Evolutionary conservation across 2,888 invertebrate genomes (phyloP).

Genomic region (Dynastes tityus): DNA sequence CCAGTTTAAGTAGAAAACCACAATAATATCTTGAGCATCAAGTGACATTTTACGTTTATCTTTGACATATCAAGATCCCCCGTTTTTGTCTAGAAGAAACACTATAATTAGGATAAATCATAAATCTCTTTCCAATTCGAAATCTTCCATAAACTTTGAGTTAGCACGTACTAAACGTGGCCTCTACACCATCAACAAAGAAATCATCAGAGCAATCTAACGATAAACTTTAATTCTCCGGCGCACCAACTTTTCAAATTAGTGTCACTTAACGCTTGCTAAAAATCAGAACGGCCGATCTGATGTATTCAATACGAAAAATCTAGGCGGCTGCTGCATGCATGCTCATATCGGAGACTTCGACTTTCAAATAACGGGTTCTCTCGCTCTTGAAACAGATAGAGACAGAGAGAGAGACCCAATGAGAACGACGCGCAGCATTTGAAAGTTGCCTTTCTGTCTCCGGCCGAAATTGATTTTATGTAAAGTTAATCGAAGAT

Average conservation of each 20-base stretch:
- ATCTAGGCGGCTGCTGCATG: background rate
- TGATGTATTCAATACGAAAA: background rate
- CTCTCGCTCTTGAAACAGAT: background rate
- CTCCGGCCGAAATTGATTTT: conserved; percentile 42
- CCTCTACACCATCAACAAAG: too few relatives aligned
- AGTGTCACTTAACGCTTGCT: background rate
- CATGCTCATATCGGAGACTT: background rate
- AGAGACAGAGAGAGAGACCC: background rate
- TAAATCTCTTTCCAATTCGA: too few relatives aligned
- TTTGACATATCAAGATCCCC: too few relatives aligned
- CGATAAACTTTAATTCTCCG: too few relatives aligned
- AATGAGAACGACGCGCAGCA: background rate
- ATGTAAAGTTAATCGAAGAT: conserved; percentile 45
- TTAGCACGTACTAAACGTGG: too few relatives aligned
- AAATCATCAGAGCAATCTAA: too few relatives aligned
- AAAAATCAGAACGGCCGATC: background rate
- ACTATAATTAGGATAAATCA: too few relatives aligned
- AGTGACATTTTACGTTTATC: too few relatives aligned
- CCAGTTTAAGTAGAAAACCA: too few relatives aligned
- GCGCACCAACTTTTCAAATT: conserved; percentile 16
- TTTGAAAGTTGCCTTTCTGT: conserved; percentile 31
- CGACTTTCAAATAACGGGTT: conserved; percentile 45
- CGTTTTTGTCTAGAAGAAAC: too few relatives aligned
- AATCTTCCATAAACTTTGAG: too few relatives aligned
- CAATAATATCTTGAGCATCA: too few relatives aligned